Percentiles rank a stretch among this genome's conserved stretches.
phyloP scores from a whole-genome alignment of 2,797 vertebrate species.

The Naso thynnoides region DNA sequence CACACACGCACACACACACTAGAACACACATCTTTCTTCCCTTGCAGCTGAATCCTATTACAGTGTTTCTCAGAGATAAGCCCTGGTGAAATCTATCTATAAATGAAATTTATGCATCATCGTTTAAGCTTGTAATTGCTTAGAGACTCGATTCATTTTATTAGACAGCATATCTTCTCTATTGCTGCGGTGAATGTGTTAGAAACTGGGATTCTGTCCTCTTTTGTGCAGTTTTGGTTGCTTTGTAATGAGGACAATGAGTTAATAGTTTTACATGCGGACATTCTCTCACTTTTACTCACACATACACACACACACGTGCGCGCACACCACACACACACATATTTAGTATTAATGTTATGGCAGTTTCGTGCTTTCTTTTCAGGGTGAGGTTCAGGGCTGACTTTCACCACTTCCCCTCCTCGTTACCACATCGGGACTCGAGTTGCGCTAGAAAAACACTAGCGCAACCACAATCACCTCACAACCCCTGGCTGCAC shows the following conservation, averaged over 20 bases:
- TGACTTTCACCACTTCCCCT: conserved; percentile 78
- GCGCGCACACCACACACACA: conserved; percentile 12
- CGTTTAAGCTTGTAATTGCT: conserved; percentile 73
- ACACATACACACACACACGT: conserved; percentile 1
- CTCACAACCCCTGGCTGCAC: conserved; percentile 45
- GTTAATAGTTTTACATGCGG: conserved; percentile 27
- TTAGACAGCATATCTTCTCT: conserved; percentile 41
- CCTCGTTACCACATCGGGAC: conserved; percentile 73
- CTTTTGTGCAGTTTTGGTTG: conserved; percentile 39
- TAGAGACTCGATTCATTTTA: conserved; percentile 60
- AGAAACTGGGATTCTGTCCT: conserved; percentile 20
- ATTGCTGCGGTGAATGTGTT: conserved; percentile 9
- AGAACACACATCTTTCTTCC: conserved; percentile 11
- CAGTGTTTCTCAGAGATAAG: conserved; percentile 67
- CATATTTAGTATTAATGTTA: conserved; percentile 31
- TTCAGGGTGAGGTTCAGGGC: conserved; percentile 70
- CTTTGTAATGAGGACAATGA: conserved; percentile 51
- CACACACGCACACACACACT: conserved; percentile 10
- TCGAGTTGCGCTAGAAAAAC: conserved; percentile 71
- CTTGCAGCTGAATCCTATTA: conserved; percentile 66
- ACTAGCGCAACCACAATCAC: conserved; percentile 66
- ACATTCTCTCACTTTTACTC: conserved; percentile 1
- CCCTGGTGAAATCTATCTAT: conserved; percentile 70
- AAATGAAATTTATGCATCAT: conserved; percentile 74
- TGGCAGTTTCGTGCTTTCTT: conserved; percentile 63